Evolutionary conservation across 1,140 invertebrate genomes (phyloP).

Genomic region (Maniola jurtina): DNA sequence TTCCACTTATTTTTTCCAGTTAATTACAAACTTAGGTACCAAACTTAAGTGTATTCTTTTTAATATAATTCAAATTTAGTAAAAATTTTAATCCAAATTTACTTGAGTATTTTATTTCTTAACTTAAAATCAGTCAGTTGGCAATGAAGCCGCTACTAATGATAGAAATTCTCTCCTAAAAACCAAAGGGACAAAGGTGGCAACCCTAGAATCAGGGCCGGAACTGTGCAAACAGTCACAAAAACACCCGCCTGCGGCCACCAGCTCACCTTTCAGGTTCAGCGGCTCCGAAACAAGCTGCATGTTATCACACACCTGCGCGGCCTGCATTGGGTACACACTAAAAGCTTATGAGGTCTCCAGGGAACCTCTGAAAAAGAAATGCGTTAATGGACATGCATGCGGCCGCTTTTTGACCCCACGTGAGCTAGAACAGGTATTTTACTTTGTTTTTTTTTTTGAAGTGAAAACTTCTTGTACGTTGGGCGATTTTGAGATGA

Average conservation of each 20-base stretch:
- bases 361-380: constrained; percentile 73
- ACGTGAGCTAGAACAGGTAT: no score
- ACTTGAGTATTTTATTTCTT: no score
- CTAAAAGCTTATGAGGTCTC: constrained; percentile 72
- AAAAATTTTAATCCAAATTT: no score
- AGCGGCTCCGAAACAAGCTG: constrained; percentile 67
- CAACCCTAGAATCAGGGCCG: constrained; percentile 32
- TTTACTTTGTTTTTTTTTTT: no score
- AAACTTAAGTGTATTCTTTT: no score
- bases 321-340: constrained; percentile 69
- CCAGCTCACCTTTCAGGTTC: constrained; percentile 73
- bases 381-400: constrained; percentile 67
- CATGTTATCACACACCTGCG: constrained; percentile 60
- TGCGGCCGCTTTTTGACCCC: constrained; percentile 22
- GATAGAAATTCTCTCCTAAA: not conserved
- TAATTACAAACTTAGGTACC: no score
- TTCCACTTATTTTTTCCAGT: no score
- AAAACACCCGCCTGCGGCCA: constrained; percentile 48
- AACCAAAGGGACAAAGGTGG: constrained; percentile 14
- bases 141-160: no score
- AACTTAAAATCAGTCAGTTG: no score
- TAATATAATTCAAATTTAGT: no score
- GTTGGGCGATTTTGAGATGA: no score
- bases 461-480: no score
- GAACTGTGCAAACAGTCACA: constrained; percentile 52